A percentile compares a stretch with the other conserved stretches of the same genome.
These are phyloP conservation scores for Arizona elegans DNA, from an alignment of 2,113 vertebrate species.

Conservation along the genomic window DNA sequence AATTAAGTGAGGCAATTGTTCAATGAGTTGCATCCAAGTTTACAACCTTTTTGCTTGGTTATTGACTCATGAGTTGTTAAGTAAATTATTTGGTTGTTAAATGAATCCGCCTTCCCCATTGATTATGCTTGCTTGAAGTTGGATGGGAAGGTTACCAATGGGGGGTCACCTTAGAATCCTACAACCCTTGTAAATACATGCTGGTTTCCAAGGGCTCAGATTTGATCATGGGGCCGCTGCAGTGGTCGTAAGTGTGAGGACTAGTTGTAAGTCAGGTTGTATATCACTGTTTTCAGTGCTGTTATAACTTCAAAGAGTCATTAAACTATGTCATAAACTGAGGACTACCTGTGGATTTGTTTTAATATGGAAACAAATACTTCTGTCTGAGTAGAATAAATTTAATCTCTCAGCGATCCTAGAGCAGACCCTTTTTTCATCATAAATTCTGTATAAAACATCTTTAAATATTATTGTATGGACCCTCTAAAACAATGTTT, in stretches of 20 bases:
- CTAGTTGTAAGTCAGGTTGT: not conserved
- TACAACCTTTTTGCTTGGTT: no score
- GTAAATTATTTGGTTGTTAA: not conserved
- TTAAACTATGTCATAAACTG: not conserved
- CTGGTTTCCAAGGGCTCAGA: not conserved
- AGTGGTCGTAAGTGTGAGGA: not conserved
- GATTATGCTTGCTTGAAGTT: not conserved
- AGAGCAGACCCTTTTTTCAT: not conserved
- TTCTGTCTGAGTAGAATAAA: not conserved
- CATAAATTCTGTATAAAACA: not conserved
- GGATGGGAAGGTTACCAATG: not conserved
- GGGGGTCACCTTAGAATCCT: not conserved
- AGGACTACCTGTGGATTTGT: not conserved
- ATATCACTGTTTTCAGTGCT: not conserved
- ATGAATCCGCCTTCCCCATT: not conserved
- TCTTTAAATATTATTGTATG: not conserved
- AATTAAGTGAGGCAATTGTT: not conserved
- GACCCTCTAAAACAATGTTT: not conserved
- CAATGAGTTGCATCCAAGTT: not conserved
- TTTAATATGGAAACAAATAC: not conserved
- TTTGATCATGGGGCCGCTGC: not conserved
- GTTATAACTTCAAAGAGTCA: not conserved
- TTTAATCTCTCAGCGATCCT: not conserved
- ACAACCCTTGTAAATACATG: not conserved
- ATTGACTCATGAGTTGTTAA: not conserved